Evolutionary conservation across 2,888 invertebrate genomes (phyloP), one percentile per base, ranked within the genome.

Genomic region (Disparrhopalites patrizii): DNA sequence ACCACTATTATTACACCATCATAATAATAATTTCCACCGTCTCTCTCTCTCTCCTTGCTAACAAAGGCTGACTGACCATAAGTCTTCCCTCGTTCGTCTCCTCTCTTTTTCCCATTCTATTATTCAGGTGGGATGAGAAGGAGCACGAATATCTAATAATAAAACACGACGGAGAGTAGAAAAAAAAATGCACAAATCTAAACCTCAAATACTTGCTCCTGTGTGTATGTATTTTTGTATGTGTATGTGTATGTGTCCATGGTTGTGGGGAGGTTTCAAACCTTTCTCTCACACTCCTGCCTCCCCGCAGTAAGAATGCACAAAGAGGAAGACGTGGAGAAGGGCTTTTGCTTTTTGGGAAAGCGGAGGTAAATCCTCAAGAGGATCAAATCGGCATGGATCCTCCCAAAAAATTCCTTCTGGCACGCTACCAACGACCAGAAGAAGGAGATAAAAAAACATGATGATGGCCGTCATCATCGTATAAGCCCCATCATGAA

Each of bases 381-480:
- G 52, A 40, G 52, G 28, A 23, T 52, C 28, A 52, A 23, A 36
- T 23, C 38, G 3, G 18, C 20, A 25, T 36, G 3, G n/a, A 36
- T 27, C 27, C 31, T 38, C 36, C 57, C 25, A 57, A 40, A n/a
- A 57, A 57, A 57, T 57, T 38, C 57, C 57, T 57, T 57, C 57
- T 57, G 33, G 38, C 57, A 57, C 57, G 57, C 57, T 55, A 38
- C 36, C 25, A 25, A 40, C 40, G n/a, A n/a, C n/a, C n/a, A n/a
- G n/a, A n/a, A n/a, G n/a, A n/a, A n/a, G n/a, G n/a, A n/a, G n/a
- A n/a, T n/a, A n/a, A n/a, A n/a, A n/a, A n/a, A n/a, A n/a, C n/a
- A n/a, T n/a, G n/a, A n/a, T n/a, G n/a, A n/a, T n/a, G n/a, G n/a
- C n/a, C n/a, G n/a, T n/a, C n/a, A n/a, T n/a, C n/a, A n/a, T n/a